Base-by-base conservation (phyloP, 2,888 invertebrate species). In the Andrena praecox region DNA sequence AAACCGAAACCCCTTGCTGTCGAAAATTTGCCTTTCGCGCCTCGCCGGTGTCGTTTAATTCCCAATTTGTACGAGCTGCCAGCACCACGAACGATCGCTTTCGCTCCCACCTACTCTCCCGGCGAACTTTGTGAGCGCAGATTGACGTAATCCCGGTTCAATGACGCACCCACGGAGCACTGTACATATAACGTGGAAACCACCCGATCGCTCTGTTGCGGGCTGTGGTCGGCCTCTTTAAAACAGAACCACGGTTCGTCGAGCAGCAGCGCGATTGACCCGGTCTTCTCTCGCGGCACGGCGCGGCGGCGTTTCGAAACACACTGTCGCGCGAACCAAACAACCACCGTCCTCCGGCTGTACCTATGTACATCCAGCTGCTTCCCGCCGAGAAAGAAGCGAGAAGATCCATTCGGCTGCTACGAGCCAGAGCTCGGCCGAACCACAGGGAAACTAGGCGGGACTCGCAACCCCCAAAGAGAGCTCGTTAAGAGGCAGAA, bases 81-180 rank as follows among this genome's bases (percentile, higher is more conserved):
- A 88, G 80, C 74, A 75, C 63, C 88, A 88, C 87, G 85, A 85
- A 86, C 86, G 87, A 85, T 87, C 85, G 84, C 83, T 86, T 88
- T 85, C 79, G 83, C 85, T 80, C 87, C 83, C 76, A 67, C 73
- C 82, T 74, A 71, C 73, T 54, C 73, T 71, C 68, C 79, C 83
- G 81, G 68, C 87, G 87, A 88, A 88, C 89, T 87, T 88, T 88
- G 88, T 84, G 88, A 76, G 85, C 79, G 86, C 77, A 85, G 88
- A 88, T 88, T 88, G 88, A 88, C 88, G 88, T 88, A 88, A 88
- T 88, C 88, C 89, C 89, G 79, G 86, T 85, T 88, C 88, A 85
- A 88, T 88, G 89, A 88, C 87, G 83, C 76, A 68, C 82, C 77
- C 83, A 76, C 86, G 83, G 68, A 71, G 76, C 80, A 63, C 77